Conservation (phyloP, 2,888 invertebrate genomes). For the Drosophila anceps region DNA sequence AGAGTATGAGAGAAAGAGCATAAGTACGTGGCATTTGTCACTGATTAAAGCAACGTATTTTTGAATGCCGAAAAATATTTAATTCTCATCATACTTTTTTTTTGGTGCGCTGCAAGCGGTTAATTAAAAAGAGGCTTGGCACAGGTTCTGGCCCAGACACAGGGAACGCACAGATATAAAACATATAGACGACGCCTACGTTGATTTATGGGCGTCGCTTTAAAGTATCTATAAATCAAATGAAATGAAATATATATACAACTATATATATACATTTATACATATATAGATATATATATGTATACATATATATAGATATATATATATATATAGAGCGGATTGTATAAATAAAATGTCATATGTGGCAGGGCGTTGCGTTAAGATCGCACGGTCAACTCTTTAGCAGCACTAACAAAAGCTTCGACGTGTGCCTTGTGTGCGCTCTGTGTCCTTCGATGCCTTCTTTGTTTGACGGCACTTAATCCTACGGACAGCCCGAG, state of each 20-base stretch:
- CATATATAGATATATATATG: too few species aligned
- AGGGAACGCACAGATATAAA: background rate
- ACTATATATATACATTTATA: background rate
- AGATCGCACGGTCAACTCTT: conserved; percentile 68
- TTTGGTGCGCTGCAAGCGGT: conserved; percentile 18
- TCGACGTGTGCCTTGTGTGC: conserved; percentile 35
- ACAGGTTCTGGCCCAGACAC: conserved; percentile 26
- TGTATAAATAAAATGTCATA: conserved; percentile 47
- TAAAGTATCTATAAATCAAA: conserved; percentile 72
- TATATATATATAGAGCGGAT: background rate
- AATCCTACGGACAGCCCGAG: conserved; percentile 52
- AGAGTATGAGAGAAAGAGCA: background rate
- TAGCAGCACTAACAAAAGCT: conserved; percentile 80
- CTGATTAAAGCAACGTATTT: conserved; percentile 33
- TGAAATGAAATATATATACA: conserved; percentile 50
- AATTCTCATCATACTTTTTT: conserved; percentile 33
- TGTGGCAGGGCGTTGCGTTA: conserved; percentile 10
- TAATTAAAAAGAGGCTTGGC: conserved; percentile 63
- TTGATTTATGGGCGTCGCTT: conserved; percentile 69
- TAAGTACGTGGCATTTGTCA: conserved; percentile 37
- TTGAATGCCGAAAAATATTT: conserved; percentile 34
- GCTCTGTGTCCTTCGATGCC: conserved; percentile 56
- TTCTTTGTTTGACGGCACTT: conserved; percentile 76
- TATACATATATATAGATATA: conserved; percentile 1
- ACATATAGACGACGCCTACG: conserved; percentile 50